Percentiles rank a stretch among this genome's conserved stretches.
Evolutionary conservation across 2,888 invertebrate genomes (phyloP).

Genomic region (Prosapia bicincta): DNA sequence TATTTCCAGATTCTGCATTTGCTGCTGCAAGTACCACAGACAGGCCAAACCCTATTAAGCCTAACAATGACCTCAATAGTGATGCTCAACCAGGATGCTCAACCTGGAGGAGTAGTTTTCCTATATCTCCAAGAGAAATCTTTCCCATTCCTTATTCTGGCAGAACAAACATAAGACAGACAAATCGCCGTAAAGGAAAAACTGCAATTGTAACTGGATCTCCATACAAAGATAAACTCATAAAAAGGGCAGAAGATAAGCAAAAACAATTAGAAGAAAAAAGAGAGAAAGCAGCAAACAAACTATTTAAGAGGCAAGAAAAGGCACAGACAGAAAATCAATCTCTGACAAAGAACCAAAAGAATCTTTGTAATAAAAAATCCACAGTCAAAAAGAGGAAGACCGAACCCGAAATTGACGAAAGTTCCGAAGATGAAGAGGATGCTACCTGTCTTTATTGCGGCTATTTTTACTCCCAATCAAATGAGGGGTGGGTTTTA

Average conservation of each 20-base stretch:
- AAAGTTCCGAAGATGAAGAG: not conserved
- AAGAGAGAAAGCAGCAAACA: not conserved
- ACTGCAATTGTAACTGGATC: not conserved
- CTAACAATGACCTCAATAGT: not conserved
- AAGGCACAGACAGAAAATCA: not conserved
- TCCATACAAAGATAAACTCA: not conserved
- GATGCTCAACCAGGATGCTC: not conserved
- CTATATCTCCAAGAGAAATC: not conserved
- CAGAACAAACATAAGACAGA: not conserved
- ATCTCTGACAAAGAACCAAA: not conserved
- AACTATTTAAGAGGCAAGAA: not conserved
- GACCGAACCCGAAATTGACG: not conserved
- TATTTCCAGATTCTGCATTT: conserved; percentile 41
- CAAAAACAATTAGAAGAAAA: not conserved
- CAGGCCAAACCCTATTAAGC: not conserved
- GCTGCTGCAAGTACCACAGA: conserved; percentile 34
- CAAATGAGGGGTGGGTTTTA: conserved; percentile 13
- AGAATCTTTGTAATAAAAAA: too few species aligned
- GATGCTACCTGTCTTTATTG: conserved; percentile 17
- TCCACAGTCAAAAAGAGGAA: not conserved
- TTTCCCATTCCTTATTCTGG: not conserved
- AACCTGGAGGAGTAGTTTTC: not conserved
- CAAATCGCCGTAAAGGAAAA: not conserved
- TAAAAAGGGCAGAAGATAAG: not conserved
- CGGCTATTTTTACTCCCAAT: conserved; percentile 16